Evolutionary conservation across 2,888 invertebrate genomes (phyloP).

Genomic region (Dascillus cervinus): DNA sequence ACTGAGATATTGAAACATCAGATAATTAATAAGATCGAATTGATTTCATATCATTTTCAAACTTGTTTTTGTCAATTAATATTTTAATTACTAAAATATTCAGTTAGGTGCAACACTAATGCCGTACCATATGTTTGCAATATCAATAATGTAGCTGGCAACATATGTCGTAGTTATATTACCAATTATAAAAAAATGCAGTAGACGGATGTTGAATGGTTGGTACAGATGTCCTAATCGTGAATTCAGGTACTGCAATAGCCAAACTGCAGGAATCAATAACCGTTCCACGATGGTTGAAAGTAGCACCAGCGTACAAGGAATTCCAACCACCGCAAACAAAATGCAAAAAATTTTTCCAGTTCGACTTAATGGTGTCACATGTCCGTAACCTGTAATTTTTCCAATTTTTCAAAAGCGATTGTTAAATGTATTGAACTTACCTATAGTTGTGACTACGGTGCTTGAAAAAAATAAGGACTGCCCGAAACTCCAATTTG

Average conservation of each 20-base stretch:
- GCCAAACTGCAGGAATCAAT: slow-evolving; percentile 62
- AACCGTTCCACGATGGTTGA: slow-evolving; percentile 77
- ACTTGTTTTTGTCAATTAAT: too few relatives aligned
- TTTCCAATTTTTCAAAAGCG: too few relatives aligned
- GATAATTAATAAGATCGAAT: too few relatives aligned
- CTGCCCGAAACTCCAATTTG: slow-evolving; percentile 88
- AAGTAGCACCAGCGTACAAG: slow-evolving; percentile 74
- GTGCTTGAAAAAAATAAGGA: slow-evolving; percentile 83
- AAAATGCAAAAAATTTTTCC: slow-evolving; percentile 85
- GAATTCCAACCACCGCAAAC: slow-evolving; percentile 79
- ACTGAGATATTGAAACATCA: too few relatives aligned
- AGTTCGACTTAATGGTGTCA: slow-evolving; percentile 75
- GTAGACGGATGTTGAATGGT: slow-evolving; percentile 66
- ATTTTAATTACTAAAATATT: too few relatives aligned
- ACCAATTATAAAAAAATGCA: slow-evolving; percentile 67
- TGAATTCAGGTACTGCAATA: slow-evolving; percentile 62
- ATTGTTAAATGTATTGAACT: too few relatives aligned
- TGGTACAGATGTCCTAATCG: slow-evolving; percentile 64
- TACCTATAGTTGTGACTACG: slow-evolving; percentile 83
- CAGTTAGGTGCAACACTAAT: too few relatives aligned
- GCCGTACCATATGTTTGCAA: too few relatives aligned
- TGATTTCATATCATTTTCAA: too few relatives aligned
- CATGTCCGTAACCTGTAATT: slow-evolving; percentile 83
- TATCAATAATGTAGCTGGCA: slow-evolving; percentile 16
- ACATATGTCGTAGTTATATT: too few relatives aligned